Conservation (phyloP, 2,888 invertebrate genomes). For the Netelia virgata region DNA sequence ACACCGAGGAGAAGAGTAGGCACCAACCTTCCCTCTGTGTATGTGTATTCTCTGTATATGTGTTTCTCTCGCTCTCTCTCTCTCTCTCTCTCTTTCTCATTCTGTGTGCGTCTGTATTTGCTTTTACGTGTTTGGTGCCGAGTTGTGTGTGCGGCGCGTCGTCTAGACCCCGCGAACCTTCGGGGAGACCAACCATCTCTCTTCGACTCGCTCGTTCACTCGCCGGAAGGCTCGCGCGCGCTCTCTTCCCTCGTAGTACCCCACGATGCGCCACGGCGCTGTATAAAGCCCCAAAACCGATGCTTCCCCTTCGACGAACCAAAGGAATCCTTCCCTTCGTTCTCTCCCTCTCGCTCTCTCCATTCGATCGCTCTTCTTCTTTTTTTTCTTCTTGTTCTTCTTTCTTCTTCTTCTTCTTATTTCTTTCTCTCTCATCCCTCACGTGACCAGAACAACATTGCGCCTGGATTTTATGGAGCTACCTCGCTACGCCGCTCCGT, state of each 20-base stretch:
- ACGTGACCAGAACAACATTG: slow-evolving; percentile 40
- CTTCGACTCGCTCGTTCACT: slow-evolving; percentile 1
- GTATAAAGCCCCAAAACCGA: slow-evolving; percentile 33
- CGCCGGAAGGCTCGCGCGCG: background rate
- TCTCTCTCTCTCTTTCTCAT: too few species aligned
- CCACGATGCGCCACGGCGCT: slow-evolving; percentile 13
- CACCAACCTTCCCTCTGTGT: slow-evolving; percentile 27
- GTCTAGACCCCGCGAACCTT: slow-evolving; percentile 62
- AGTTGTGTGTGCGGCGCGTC: slow-evolving; percentile 42
- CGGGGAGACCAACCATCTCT: background rate
- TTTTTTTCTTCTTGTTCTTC: background rate
- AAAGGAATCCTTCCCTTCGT: slow-evolving; percentile 27
- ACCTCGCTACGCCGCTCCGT: slow-evolving; percentile 5
- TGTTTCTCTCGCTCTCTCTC: slow-evolving; percentile 1
- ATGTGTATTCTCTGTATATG: background rate
- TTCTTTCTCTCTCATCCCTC: slow-evolving; percentile 27
- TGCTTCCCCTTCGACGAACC: slow-evolving; percentile 50
- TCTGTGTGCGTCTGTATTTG: background rate
- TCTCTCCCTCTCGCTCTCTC: background rate
- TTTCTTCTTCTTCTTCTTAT: background rate
- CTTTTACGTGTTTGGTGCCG: background rate
- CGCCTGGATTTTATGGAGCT: slow-evolving; percentile 37
- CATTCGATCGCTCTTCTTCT: too few species aligned
- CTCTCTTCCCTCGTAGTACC: slow-evolving; percentile 2
- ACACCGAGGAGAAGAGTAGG: slow-evolving; percentile 55